A percentile compares a stretch with the other conserved stretches of the same genome.
Evolutionary conservation across 2,888 invertebrate species (phyloP).

Genomic region (Geotrupes spiniger): DNA sequence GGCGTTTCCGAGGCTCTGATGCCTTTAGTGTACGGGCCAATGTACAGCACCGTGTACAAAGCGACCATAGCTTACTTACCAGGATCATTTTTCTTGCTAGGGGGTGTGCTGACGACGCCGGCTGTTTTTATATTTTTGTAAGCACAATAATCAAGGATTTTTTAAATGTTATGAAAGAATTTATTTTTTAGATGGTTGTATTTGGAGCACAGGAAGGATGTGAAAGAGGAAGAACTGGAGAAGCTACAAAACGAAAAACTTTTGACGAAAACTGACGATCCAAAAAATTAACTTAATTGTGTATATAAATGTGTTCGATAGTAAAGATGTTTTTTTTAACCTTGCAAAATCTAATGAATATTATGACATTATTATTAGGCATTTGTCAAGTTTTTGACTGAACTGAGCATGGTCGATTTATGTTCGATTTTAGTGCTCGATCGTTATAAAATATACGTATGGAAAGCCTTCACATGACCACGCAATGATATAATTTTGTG

Average conservation of each 20-base stretch:
- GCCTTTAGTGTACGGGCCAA: conserved; percentile 41
- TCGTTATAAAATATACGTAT: too few species aligned
- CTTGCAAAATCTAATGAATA: too few species aligned
- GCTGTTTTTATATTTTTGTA: conserved; percentile 39
- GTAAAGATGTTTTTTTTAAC: not conserved
- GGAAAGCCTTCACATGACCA: too few species aligned
- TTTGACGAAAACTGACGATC: not conserved
- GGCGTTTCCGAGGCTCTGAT: conserved; percentile 43
- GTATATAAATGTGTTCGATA: not conserved
- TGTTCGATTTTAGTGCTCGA: too few species aligned
- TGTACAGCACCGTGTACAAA: conserved; percentile 42
- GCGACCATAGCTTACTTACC: conserved; percentile 39
- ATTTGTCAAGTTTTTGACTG: too few species aligned
- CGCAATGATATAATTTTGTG: too few species aligned
- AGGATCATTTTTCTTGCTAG: conserved; percentile 40
- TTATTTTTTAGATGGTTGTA: conserved; percentile 49
- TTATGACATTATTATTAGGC: too few species aligned
- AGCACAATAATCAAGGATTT: conserved; percentile 13
- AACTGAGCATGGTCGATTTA: too few species aligned
- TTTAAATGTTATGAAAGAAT: conserved; percentile 20
- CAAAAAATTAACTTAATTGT: not conserved
- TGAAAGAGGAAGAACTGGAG: conserved; percentile 43
- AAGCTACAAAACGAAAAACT: conserved; percentile 38
- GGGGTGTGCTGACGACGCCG: conserved; percentile 36
- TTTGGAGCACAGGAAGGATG: conserved; percentile 44